These are phyloP conservation scores for Anser cygnoides DNA, from an alignment of 2,113 vertebrate species.

Conservation along the genomic window DNA sequence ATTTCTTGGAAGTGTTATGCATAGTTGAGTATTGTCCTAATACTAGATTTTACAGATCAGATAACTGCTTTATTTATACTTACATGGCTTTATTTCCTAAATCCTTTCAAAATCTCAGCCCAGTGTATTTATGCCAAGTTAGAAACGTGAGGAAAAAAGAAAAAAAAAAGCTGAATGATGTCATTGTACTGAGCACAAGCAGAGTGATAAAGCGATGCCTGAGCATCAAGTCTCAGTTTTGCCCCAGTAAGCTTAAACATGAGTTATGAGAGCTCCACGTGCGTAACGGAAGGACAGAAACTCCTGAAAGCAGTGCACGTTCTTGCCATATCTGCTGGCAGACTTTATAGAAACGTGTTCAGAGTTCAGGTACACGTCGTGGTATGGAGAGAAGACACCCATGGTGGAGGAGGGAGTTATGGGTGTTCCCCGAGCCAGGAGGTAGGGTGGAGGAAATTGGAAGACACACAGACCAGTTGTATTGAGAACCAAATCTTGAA, in stretches of 20 bases:
- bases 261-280: background rate
- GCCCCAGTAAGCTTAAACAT: background rate
- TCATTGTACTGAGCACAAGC: background rate
- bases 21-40: background rate
- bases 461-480: background rate
- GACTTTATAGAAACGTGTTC: background rate
- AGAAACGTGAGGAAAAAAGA: background rate
- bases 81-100: slow-evolving; percentile 1
- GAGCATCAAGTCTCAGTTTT: background rate
- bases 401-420: background rate
- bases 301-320: fast-evolving
- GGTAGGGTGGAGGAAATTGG: background rate
- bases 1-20: background rate
- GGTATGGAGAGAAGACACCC: background rate
- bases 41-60: background rate
- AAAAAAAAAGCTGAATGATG: slow-evolving; percentile 2
- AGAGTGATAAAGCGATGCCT: background rate
- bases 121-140: slow-evolving; percentile 16
- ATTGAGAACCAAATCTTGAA: background rate
- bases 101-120: slow-evolving; percentile 19
- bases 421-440: background rate
- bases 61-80: background rate
- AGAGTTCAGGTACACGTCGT: background rate
- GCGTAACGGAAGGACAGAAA: background rate
- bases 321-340: background rate